A percentile compares a stretch with the other conserved stretches of the same genome.
phyloP scores from a whole-genome alignment of 2,797 vertebrate genomes.

The Onychomys torridus region DNA sequence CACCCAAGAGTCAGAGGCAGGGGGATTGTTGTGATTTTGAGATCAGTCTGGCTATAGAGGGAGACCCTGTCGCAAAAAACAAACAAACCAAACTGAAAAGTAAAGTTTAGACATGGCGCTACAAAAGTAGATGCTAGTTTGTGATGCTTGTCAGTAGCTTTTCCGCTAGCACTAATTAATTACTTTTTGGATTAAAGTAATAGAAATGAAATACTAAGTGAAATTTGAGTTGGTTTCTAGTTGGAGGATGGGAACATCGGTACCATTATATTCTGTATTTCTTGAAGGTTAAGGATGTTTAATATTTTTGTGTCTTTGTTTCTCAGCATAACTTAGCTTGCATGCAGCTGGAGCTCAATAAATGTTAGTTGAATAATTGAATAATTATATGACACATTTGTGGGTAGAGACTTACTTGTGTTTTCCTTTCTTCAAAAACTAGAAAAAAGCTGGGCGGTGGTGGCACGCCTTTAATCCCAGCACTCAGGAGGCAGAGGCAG shows the following conservation, averaged over 20 bases:
- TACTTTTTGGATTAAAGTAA: constrained; percentile 3
- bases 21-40: not conserved
- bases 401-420: not conserved
- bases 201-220: constrained; percentile 17
- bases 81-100: not conserved
- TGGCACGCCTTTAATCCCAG: not conserved
- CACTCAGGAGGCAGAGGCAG: not conserved
- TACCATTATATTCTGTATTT: not conserved
- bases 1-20: not conserved
- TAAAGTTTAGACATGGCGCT: not conserved
- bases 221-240: not conserved
- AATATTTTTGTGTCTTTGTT: not conserved
- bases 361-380: not conserved
- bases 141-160: constrained; percentile 16
- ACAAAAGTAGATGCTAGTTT: constrained; percentile 4
- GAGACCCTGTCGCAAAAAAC: not conserved
- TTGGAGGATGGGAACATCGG: not conserved
- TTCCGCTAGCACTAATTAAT: not conserved
- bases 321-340: not conserved
- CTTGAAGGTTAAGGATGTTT: not conserved
- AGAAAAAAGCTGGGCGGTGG: not conserved
- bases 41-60: not conserved
- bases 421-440: constrained; percentile 16
- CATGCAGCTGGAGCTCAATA: not conserved
- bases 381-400: not conserved